phyloP scores from a whole-genome alignment of 2,888 invertebrate species.

The Sinodicranocentrus sp. region DNA sequence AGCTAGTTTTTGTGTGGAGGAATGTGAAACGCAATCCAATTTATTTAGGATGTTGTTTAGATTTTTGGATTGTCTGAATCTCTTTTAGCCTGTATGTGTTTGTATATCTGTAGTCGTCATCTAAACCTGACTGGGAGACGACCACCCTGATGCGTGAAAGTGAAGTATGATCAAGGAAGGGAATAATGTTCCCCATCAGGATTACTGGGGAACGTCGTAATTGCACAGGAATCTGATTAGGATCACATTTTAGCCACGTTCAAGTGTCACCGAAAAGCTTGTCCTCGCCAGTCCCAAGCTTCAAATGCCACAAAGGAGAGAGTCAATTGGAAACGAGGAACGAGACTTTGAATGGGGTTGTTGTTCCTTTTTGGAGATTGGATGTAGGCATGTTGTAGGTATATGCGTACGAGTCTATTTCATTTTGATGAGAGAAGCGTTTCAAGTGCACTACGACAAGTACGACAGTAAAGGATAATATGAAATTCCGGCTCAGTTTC shows the following conservation, averaged over 20 bases:
- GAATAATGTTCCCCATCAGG: constrained; percentile 22
- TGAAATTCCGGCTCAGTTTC: too few species aligned
- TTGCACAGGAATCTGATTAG: constrained; percentile 24
- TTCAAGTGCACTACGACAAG: too few species aligned
- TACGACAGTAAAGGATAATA: too few species aligned
- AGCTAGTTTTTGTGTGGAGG: background rate
- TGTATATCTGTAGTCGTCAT: background rate
- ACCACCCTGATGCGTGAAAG: constrained; percentile 24
- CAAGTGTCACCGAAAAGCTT: constrained; percentile 15
- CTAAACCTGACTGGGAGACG: background rate
- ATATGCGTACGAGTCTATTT: too few species aligned
- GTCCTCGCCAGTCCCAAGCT: too few species aligned
- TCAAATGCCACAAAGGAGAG: too few species aligned
- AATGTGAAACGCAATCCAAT: constrained; percentile 22
- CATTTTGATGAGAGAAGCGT: too few species aligned
- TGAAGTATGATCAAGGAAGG: background rate
- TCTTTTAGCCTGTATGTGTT: background rate
- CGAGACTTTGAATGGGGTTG: too few species aligned
- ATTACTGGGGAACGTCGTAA: constrained; percentile 4
- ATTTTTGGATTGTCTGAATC: background rate
- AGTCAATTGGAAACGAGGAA: too few species aligned
- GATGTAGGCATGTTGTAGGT: too few species aligned
- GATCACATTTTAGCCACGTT: constrained; percentile 35
- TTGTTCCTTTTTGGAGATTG: too few species aligned
- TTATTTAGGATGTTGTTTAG: constrained; percentile 20